Base-by-base conservation (phyloP, 2,888 invertebrate genomes). In the Aelia acuminata region DNA sequence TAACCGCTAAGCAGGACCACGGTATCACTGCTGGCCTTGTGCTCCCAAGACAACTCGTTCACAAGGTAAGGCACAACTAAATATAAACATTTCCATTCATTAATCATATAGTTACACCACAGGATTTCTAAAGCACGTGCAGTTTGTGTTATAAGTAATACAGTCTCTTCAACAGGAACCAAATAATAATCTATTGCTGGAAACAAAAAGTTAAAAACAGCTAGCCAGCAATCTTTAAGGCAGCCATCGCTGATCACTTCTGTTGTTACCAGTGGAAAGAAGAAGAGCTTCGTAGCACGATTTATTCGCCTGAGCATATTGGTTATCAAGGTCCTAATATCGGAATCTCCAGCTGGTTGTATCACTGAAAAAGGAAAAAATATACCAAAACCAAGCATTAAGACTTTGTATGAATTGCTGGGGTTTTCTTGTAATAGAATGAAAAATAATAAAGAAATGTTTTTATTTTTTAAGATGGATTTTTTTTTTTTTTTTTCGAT, bases 341-440 rank as follows among this genome's bases (percentile, higher is more conserved):
- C 80, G 20, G 8, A 18, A 43, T 80, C 43, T n/a, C 20, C 75
- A 43, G n/a, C 43, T n/a, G 80, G 80, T 13, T 22, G 35, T n/a
- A 80, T 13, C 80, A 80, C 80, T 80, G 80, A 80, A 80, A 80
- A 80, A 80, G 39, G 39, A 80, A 80, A 80, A 80, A n/a, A 80
- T 70, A 47, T 47, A 43, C 80, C 80, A 80, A 47, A 43, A 80
- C 7, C 43, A 47, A 39, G 35, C 8, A 70, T 20, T 35, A 35
- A 35, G 35, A 20, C 35, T 31, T 70, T 18, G 15, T 5, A 26
- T 3, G 31, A 63, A 31, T 63, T 63, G 15, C 63, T 18, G 35
- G 35, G 20, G n/a, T 31, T 70, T 8, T 3, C 57, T 26, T 26
- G 53, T 15, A n/a, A 53, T n/a, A 53, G 53, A 53, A 4, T 22